Percentiles rank a stretch among this genome's conserved stretches.
Conservation (phyloP, 1,140 invertebrate species). For the Cydia fagiglandana region DNA sequence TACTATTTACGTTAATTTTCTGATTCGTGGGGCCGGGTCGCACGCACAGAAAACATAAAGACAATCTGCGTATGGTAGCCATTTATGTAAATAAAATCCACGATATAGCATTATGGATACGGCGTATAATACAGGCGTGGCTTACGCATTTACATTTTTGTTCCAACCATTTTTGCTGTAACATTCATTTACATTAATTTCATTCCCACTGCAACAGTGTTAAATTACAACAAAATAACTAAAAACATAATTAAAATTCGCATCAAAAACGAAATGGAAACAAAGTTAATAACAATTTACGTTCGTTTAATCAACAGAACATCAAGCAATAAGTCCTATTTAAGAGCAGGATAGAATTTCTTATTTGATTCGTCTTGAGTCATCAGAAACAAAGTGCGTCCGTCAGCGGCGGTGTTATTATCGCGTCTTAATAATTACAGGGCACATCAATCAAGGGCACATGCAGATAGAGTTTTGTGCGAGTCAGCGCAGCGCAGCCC, state of each 20-base stretch:
- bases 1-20: slow-evolving; percentile 78
- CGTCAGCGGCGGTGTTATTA: slow-evolving; percentile 79
- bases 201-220: slow-evolving; percentile 20
- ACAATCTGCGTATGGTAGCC: slow-evolving; percentile 73
- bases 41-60: slow-evolving; percentile 78
- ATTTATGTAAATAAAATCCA: slow-evolving; percentile 77
- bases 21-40: slow-evolving; percentile 70
- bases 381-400: slow-evolving; percentile 77
- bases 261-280: slow-evolving; percentile 53
- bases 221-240: slow-evolving; percentile 19
- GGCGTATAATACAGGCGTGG: slow-evolving; percentile 65
- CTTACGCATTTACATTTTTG: slow-evolving; percentile 60
- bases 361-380: slow-evolving; percentile 78
- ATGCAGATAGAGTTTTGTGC: slow-evolving; percentile 78
- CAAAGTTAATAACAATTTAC: slow-evolving; percentile 63
- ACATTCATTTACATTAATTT: slow-evolving; percentile 36
- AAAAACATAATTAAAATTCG: slow-evolving; percentile 50
- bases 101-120: slow-evolving; percentile 73
- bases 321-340: slow-evolving; percentile 75
- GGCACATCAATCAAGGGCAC: slow-evolving; percentile 79
- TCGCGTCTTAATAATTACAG: slow-evolving; percentile 80
- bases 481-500: slow-evolving; percentile 71
- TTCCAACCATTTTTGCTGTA: slow-evolving; percentile 51
- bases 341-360: slow-evolving; percentile 76
- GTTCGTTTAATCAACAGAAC: slow-evolving; percentile 75